Percentiles rank a stretch among this genome's conserved stretches.
These are phyloP conservation scores for Apis mellifera DNA, from an alignment of 1,140 invertebrate genomes.

Conservation along the genomic window Amel_HAv3.1 CM009932.2:6476501-6477000, in stretches of 20 bases:
- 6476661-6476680: constrained; percentile 38
- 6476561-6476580: neutral
- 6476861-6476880: neutral
- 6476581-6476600: neutral
- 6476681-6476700: neutral
- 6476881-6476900: neutral
- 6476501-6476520: neutral
- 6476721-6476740: neutral
- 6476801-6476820: neutral
- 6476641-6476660: neutral
- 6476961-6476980: too few species aligned
- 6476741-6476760: constrained; percentile 17
- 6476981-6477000: too few species aligned
- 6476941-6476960: neutral
- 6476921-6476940: neutral
- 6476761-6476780: too few species aligned
- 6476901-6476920: neutral
- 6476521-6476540: neutral
- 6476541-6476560: neutral
- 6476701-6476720: neutral
- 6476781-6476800: neutral
- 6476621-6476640: neutral
- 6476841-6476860: neutral
- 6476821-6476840: neutral
- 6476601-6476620: neutral